Conservation (phyloP, 1,140 invertebrate species). For the Olivierus martensii region DNA sequence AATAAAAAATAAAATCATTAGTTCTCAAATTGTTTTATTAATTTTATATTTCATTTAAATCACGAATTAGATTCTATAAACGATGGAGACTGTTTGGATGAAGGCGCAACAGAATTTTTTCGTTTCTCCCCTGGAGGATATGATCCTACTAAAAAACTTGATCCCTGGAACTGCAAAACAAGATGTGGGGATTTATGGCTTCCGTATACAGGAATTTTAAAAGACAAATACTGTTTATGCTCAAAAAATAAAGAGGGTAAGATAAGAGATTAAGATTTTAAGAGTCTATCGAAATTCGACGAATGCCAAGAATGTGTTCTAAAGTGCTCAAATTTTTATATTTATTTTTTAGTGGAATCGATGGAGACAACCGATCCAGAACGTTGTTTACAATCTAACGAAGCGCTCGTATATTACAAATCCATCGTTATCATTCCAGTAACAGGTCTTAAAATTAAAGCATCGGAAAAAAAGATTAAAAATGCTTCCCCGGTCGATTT, state of each 20-base stretch:
- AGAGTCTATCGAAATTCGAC: no score
- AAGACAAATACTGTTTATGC: slow-evolving; percentile 18
- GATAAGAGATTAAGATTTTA: neutral
- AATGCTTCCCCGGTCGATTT: slow-evolving; percentile 7
- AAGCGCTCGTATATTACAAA: slow-evolving; percentile 1
- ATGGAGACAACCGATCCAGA: no score
- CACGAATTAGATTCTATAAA: neutral
- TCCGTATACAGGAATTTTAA: slow-evolving; percentile 19
- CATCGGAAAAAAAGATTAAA: slow-evolving; percentile 9
- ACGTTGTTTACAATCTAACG: no score
- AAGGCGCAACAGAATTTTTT: slow-evolving; percentile 17
- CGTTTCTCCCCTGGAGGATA: slow-evolving; percentile 21
- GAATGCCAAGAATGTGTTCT: no score
- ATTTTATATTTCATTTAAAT: no score
- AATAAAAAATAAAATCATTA: no score
- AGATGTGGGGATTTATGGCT: slow-evolving; percentile 18
- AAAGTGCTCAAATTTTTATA: no score
- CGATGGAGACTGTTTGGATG: slow-evolving; percentile 19
- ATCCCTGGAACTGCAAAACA: slow-evolving; percentile 11
- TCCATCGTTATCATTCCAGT: slow-evolving; percentile 13
- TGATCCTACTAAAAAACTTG: slow-evolving; percentile 13
- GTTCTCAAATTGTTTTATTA: no score
- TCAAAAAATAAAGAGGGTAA: slow-evolving; percentile 15
- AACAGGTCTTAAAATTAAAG: slow-evolving; percentile 3
- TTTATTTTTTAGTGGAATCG: no score